A percentile compares a stretch with the other conserved stretches of the same genome.
Evolutionary conservation across 2,113 vertebrate species (phyloP).

Genomic region (Corydoras sp.): DNA sequence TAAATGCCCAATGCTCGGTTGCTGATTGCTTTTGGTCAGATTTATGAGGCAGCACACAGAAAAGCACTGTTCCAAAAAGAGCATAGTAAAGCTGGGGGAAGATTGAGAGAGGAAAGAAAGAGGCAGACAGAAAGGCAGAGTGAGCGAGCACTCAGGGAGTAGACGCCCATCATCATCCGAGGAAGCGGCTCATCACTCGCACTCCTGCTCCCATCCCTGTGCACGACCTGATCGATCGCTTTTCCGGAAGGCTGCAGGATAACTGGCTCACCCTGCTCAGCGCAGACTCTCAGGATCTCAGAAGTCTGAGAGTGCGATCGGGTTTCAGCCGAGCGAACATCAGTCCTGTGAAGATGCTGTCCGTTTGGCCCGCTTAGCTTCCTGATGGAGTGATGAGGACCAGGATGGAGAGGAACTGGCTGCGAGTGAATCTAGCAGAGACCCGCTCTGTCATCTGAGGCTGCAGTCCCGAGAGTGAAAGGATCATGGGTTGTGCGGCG

Average conservation of each 20-base stretch:
- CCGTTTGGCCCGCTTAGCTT: background rate
- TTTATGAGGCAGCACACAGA: background rate
- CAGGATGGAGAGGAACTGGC: background rate
- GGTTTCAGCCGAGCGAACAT: background rate
- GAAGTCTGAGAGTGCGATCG: slow-evolving; percentile 4
- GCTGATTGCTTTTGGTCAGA: background rate
- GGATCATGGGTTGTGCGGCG: slow-evolving; percentile 76
- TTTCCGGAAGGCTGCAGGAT: slow-evolving; percentile 5
- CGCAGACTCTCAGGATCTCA: background rate
- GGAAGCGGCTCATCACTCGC: slow-evolving; percentile 49
- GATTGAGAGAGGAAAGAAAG: slow-evolving; percentile 12
- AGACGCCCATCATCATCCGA: slow-evolving; percentile 54
- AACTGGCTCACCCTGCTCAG: slow-evolving; percentile 18
- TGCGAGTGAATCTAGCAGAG: slow-evolving; percentile 15
- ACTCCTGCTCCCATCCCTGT: slow-evolving; percentile 20
- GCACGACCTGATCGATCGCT: background rate
- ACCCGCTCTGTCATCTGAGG: background rate
- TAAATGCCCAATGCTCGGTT: too few relatives aligned
- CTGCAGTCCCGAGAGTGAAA: slow-evolving; percentile 6
- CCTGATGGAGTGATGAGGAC: slow-evolving; percentile 7
- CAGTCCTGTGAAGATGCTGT: background rate
- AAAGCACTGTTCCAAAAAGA: background rate
- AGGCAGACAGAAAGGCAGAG: slow-evolving; percentile 24
- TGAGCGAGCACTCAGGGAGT: slow-evolving; percentile 35
- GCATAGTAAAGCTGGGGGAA: slow-evolving; percentile 17